Conservation (phyloP, 92 coral and sea anemone species). For the Nematostella vectensis region DNA sequence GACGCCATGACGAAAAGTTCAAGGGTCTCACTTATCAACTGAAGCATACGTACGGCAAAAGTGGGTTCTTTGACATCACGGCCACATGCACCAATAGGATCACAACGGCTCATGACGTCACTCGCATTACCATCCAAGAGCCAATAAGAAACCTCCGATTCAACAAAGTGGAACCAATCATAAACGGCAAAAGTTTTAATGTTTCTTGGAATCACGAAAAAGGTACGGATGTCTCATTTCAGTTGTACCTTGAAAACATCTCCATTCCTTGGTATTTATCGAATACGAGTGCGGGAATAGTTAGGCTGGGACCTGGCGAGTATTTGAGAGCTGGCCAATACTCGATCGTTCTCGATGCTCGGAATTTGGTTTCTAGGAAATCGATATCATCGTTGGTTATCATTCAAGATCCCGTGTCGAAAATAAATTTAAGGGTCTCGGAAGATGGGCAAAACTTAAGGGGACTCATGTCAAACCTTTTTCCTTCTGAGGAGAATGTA, state of each 20-base stretch:
- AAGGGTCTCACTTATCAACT: conserved; percentile 9
- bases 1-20: conserved; percentile 1
- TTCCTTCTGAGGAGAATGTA: conserved; percentile 15
- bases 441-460: conserved; percentile 4
- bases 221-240: conserved; percentile 20
- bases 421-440: not conserved
- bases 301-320: conserved; percentile 2
- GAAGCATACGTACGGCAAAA: conserved; percentile 3
- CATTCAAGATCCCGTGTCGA: conserved; percentile 17
- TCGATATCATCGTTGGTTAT: not conserved
- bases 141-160: conserved; percentile 11
- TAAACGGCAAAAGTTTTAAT: conserved; percentile 11
- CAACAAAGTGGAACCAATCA: conserved; percentile 5
- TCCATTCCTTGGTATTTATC: not conserved
- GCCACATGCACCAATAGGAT: conserved; percentile 21
- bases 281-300: not conserved
- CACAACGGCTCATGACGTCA: not conserved
- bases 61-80: not conserved
- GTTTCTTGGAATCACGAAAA: conserved; percentile 9
- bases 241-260: conserved; percentile 8
- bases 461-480: conserved; percentile 6
- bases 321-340: conserved; percentile 10
- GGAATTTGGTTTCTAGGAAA: conserved; percentile 19
- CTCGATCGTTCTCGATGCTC: conserved; percentile 9
- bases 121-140: conserved; percentile 10